phyloP scores from a whole-genome alignment of 2,797 vertebrate species.

The Smutsia gigantea region DNA sequence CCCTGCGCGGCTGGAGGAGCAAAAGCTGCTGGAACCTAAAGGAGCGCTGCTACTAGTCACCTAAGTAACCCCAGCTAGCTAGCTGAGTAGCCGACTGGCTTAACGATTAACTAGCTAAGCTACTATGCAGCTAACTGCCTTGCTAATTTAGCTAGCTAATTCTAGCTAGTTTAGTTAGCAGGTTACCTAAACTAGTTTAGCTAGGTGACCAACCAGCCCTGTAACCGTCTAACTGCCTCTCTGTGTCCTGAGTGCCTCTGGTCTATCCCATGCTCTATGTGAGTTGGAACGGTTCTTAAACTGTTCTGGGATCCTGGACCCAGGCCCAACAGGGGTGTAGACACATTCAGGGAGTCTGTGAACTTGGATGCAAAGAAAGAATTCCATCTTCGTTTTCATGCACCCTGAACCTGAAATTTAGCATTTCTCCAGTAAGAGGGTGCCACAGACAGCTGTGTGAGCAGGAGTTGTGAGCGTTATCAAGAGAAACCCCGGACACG shows the following conservation, averaged over 20 bases:
- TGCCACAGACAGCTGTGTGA: rapidly evolving
- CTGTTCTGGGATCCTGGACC: background rate
- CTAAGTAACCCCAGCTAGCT: background rate
- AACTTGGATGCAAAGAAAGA: background rate
- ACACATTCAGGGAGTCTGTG: background rate
- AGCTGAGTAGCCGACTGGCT: background rate
- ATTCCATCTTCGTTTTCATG: background rate
- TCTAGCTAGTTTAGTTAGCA: background rate
- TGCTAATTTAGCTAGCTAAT: background rate
- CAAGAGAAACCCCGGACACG: background rate
- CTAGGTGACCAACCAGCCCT: background rate
- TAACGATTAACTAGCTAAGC: background rate
- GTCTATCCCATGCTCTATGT: too few relatives aligned
- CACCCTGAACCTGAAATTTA: background rate
- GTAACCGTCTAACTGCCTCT: background rate
- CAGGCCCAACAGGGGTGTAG: rapidly evolving
- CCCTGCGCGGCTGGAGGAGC: background rate
- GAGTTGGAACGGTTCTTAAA: background rate
- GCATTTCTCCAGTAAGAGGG: background rate
- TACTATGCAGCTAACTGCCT: background rate
- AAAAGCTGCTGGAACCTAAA: background rate
- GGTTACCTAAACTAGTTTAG: background rate
- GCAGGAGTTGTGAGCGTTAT: background rate
- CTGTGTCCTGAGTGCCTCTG: background rate
- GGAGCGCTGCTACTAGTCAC: background rate